Percentiles rank a stretch among this genome's conserved stretches.
Evolutionary conservation across 2,888 invertebrate genomes (phyloP).

Genomic region (Troglohyphantes excavatus): DNA sequence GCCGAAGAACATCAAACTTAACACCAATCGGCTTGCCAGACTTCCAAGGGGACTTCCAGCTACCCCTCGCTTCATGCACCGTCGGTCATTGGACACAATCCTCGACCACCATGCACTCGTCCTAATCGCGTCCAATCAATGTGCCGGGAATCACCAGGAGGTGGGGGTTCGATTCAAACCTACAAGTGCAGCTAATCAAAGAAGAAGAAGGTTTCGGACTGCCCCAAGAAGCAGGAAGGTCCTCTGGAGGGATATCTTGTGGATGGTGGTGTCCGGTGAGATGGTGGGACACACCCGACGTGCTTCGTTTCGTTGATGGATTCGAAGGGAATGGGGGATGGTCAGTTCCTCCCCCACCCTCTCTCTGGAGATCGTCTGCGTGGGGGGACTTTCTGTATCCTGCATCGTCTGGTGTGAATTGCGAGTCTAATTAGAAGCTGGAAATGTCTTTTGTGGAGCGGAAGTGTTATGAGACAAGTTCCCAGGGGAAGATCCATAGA

Average conservation of each 20-base stretch:
- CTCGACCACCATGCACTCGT: no score
- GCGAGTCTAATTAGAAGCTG: background rate
- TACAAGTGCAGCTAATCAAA: conserved; percentile 60
- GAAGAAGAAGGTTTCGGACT: conserved; percentile 7
- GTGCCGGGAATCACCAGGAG: conserved; percentile 3
- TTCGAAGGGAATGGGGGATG: conserved; percentile 60
- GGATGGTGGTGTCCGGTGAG: background rate
- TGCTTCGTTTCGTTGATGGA: conserved; percentile 45
- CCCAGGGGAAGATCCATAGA: background rate
- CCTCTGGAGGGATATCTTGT: background rate
- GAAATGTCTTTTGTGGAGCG: background rate
- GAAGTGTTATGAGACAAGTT: background rate
- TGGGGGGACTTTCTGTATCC: background rate
- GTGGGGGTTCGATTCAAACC: conserved; percentile 14
- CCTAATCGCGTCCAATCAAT: conserved; percentile 70
- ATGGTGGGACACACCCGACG: background rate
- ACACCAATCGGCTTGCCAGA: conserved; percentile 22
- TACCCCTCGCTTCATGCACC: conserved; percentile 8
- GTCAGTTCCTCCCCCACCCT: background rate
- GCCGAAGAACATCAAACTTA: background rate
- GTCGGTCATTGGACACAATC: conserved; percentile 55
- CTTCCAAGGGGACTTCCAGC: conserved; percentile 14
- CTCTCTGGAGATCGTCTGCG: background rate
- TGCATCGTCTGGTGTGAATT: background rate
- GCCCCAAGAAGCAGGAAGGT: background rate